Evolutionary conservation across 2,113 vertebrate species (phyloP), one percentile per base, ranked within the genome.

Genomic region (Apeltes quadracus): DNA sequence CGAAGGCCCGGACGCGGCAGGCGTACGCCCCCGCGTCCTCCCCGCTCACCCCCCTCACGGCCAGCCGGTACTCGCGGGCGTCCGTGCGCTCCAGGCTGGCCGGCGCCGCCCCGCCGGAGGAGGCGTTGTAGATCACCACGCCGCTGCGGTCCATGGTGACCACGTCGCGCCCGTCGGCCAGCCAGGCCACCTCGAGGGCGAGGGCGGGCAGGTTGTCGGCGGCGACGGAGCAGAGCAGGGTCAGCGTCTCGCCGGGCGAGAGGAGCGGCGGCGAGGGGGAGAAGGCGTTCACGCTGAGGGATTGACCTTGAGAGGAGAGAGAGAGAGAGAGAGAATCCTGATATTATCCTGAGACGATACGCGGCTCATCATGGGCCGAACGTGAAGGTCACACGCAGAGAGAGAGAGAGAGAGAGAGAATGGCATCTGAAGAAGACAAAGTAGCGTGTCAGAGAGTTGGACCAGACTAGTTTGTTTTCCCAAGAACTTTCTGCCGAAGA

Each of bases 131-230:
- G 73, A 84, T 75, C 43, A 93, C 90, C 50, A 94, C 85, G 1
- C 93, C 92, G n/a, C 85, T 81, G 25, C 76, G 90, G 50, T 91
- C 89, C 86, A 94, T 86, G 44, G 88, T 89, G 75, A 90, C 36
- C 66, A 94, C 20, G 18, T 90, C 76, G 1, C 77, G 88, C 0
- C 75, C 83, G 15, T 84, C 82, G 0, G 87, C 44, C 68, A 93
- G 78, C 94, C 94, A 95, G 68, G 84, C 64, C 51, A 94, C 91
- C 20, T 94, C 94, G 72, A 94, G 87, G 29, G 84, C 69, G n/a
- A 93, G 63, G 13, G 73, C 59, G 12, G 79, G 57, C 56, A 87
- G 71, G 82, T 90, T 87, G 69, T 89, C 87, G 2, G 84, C 81
- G 1, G 78, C 14, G 10, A 94, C 84, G 14, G 66, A 75, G 85